phyloP scores from a whole-genome alignment of 1,140 invertebrate species.

The Sitophilus oryzae region DNA sequence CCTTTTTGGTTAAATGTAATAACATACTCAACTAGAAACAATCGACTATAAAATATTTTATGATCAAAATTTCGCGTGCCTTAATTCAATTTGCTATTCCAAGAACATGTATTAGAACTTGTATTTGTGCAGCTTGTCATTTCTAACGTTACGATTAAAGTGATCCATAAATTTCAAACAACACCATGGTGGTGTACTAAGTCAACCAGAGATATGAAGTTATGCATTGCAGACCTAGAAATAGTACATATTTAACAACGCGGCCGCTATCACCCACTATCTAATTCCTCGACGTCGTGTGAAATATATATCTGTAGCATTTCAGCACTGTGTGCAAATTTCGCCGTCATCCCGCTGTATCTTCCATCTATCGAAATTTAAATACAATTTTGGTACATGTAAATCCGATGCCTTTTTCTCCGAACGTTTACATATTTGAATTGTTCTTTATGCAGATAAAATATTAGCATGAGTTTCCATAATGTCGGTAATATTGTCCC shows the following conservation, averaged over 20 bases:
- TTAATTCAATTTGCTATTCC: no score
- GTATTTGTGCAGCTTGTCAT: no score
- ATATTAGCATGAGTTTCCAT: slow-evolving; percentile 32
- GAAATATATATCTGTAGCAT: slow-evolving; percentile 19
- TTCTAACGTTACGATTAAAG: no score
- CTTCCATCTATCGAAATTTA: slow-evolving; percentile 33
- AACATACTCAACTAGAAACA: no score
- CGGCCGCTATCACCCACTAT: neutral
- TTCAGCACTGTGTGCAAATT: slow-evolving; percentile 34
- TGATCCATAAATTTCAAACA: no score
- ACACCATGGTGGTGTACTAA: no score
- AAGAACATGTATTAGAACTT: no score
- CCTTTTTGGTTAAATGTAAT: no score
- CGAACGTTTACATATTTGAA: slow-evolving; percentile 28
- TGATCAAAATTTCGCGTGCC: no score
- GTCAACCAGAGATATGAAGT: neutral
- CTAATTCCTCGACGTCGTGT: slow-evolving; percentile 6
- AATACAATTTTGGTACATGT: slow-evolving; percentile 36
- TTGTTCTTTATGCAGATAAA: slow-evolving; percentile 30
- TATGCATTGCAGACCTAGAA: neutral
- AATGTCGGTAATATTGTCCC: slow-evolving; percentile 30
- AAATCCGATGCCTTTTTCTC: slow-evolving; percentile 24
- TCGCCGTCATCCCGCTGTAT: slow-evolving; percentile 25
- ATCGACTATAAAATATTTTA: no score
- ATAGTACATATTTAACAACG: neutral